These are phyloP conservation scores for Rhagonycha lutea DNA, from an alignment of 2,888 invertebrate genomes.

Conservation along the genomic window DNA sequence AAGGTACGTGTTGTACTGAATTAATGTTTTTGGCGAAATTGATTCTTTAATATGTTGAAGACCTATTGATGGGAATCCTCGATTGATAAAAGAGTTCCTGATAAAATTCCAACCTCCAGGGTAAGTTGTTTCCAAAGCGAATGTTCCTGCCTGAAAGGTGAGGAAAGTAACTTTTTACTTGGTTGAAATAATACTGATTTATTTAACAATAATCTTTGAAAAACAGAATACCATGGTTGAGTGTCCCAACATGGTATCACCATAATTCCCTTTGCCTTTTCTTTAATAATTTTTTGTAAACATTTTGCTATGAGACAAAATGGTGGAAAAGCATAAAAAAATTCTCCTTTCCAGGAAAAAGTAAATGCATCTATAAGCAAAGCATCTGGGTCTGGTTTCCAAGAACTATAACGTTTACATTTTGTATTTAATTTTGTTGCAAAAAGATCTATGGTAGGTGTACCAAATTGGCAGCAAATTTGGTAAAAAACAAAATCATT, in stretches of 20 bases:
- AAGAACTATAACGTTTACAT: slow-evolving; percentile 14
- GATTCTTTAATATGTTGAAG: neutral
- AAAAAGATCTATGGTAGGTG: slow-evolving; percentile 13
- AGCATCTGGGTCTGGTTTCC: slow-evolving; percentile 15
- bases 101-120: slow-evolving; percentile 29
- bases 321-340: slow-evolving; percentile 40
- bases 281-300: slow-evolving; percentile 40
- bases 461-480: neutral
- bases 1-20: neutral
- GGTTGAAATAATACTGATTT: neutral
- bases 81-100: neutral
- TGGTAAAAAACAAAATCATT: neutral
- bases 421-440: slow-evolving; percentile 12
- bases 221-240: slow-evolving; percentile 43
- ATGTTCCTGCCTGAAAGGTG: slow-evolving; percentile 9
- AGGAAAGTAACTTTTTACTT: slow-evolving; percentile 7
- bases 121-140: slow-evolving; percentile 23
- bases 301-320: slow-evolving; percentile 38
- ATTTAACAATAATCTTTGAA: slow-evolving; percentile 6
- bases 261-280: slow-evolving; percentile 40
- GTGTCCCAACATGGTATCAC: slow-evolving; percentile 40
- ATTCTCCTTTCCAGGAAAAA: slow-evolving; percentile 7
- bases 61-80: neutral
- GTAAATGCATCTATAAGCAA: slow-evolving; percentile 19
- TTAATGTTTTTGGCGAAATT: neutral